A percentile compares a stretch with the other conserved stretches of the same genome.
These are phyloP conservation scores for Chaetops frenatus DNA, from an alignment of 2,113 vertebrate genomes.

Conservation along the genomic window DNA sequence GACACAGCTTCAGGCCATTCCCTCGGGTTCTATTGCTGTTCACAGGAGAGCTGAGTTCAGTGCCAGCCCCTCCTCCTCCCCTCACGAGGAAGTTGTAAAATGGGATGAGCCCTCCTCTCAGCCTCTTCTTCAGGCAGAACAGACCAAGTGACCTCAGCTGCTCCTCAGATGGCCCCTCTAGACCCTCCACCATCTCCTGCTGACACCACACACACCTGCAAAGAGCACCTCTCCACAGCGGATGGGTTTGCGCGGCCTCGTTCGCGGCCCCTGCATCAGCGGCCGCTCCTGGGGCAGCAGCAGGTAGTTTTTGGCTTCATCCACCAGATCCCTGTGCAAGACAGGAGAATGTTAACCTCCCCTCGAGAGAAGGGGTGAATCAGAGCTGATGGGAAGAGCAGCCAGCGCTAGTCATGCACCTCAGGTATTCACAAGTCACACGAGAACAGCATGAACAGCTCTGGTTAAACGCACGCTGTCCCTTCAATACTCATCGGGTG, in stretches of 20 bases:
- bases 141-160: not conserved
- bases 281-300: conserved; percentile 95
- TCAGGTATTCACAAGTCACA: not conserved
- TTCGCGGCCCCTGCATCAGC: conserved; percentile 95
- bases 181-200: not conserved
- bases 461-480: not conserved
- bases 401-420: not conserved
- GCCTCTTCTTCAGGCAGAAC: not conserved
- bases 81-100: accelerated
- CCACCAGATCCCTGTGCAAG: conserved; percentile 87
- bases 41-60: not conserved
- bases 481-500: not conserved
- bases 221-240: conserved; percentile 98
- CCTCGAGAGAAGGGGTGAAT: not conserved
- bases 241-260: conserved; percentile 93
- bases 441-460: not conserved
- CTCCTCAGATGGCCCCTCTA: not conserved
- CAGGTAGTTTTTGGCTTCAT: conserved; percentile 98
- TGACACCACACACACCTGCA: conserved; percentile 75
- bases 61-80: not conserved
- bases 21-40: accelerated
- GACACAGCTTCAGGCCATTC: not conserved
- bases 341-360: not conserved
- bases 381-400: not conserved
- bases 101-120: not conserved